Conservation (phyloP, 2,797 vertebrate species). For the Phrynocephalus vlangalii region DNA sequence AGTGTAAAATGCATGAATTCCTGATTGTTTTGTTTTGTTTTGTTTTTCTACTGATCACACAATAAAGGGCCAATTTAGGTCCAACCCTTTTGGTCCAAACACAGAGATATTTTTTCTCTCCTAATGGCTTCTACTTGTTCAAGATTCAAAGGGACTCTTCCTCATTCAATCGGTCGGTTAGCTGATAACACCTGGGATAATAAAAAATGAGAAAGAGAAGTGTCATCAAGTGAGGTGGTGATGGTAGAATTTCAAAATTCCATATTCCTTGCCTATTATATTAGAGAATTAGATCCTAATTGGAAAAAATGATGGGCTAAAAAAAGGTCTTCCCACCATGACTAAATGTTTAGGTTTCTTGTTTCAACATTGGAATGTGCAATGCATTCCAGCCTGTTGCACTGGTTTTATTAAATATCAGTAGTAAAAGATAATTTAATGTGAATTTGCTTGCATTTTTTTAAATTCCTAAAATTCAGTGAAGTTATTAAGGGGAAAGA, state of each 20-base stretch:
- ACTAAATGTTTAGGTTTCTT: neutral
- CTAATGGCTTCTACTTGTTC: too few species aligned
- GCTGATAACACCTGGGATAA: neutral
- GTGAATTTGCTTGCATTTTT: neutral
- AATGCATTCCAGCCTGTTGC: neutral
- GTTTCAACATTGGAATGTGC: neutral
- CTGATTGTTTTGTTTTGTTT: too few species aligned
- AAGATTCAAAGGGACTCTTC: too few species aligned
- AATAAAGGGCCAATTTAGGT: too few species aligned
- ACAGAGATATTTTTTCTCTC: too few species aligned
- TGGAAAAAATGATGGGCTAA: neutral
- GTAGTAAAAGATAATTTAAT: neutral
- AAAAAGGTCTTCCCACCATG: conserved; percentile 10
- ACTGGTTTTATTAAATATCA: neutral
- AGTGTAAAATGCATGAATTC: too few species aligned
- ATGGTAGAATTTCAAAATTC: conserved; percentile 25
- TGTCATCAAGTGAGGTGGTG: neutral
- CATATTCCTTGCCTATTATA: conserved; percentile 6
- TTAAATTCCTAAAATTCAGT: neutral
- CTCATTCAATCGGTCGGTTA: neutral
- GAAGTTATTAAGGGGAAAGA: neutral
- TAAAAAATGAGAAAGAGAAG: neutral
- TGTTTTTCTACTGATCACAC: too few species aligned
- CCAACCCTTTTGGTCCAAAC: too few species aligned
- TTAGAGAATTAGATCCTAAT: neutral